Evolutionary conservation across 2,797 vertebrate genomes (phyloP).

Genomic region (Australoheros facetus): DNA sequence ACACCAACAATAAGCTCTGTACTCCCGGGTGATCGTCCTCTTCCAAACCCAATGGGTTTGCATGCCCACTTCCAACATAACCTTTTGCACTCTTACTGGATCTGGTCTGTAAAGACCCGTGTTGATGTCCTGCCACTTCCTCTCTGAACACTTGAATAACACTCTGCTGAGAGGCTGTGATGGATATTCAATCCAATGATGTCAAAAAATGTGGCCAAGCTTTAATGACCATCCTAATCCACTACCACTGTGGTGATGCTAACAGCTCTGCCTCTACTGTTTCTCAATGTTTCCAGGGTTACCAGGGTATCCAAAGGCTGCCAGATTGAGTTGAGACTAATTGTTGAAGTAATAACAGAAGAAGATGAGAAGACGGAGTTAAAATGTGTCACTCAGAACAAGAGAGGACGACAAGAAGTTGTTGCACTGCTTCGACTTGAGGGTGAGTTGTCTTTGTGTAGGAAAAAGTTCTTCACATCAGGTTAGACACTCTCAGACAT

Average conservation of each 20-base stretch:
- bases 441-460: slow-evolving; percentile 73
- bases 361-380: slow-evolving; percentile 83
- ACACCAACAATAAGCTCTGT: background rate
- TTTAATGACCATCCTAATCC: background rate
- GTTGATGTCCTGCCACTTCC: background rate
- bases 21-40: rapidly evolving
- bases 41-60: background rate
- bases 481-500: background rate
- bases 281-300: slow-evolving; percentile 76
- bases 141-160: background rate
- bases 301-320: slow-evolving; percentile 77
- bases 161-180: background rate
- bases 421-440: slow-evolving; percentile 77
- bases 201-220: background rate
- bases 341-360: slow-evolving; percentile 79
- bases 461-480: background rate
- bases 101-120: background rate
- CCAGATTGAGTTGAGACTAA: slow-evolving; percentile 83
- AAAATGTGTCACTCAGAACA: slow-evolving; percentile 83
- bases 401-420: slow-evolving; percentile 71
- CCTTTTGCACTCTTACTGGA: background rate
- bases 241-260: background rate
- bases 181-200: background rate
- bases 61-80: background rate
- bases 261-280: background rate